Evolutionary conservation across 2,888 invertebrate species (phyloP).

Genomic region (Chirona hameri): DNA sequence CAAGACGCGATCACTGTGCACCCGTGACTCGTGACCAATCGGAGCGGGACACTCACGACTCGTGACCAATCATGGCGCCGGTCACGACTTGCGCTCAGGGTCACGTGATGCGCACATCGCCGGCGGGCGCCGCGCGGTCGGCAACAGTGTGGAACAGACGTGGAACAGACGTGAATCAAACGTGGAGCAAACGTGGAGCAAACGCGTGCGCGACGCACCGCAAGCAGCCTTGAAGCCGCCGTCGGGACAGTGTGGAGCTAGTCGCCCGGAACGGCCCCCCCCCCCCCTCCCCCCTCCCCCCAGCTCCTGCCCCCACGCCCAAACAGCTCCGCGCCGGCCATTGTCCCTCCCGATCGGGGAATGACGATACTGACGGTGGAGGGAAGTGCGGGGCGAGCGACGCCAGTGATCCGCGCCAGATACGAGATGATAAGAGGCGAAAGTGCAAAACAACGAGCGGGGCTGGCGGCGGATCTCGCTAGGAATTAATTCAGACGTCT

Average conservation of each 20-base stretch:
- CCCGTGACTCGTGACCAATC: not conserved
- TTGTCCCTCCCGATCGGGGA: not conserved
- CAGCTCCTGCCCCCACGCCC: too few species aligned
- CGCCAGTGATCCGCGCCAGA: not conserved
- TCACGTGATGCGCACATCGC: too few species aligned
- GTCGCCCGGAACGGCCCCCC: not conserved
- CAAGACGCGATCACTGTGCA: not conserved
- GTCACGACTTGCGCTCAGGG: too few species aligned
- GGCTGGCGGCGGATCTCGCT: too few species aligned
- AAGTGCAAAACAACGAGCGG: too few species aligned
- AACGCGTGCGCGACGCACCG: not conserved
- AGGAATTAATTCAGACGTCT: too few species aligned
- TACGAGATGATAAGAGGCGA: too few species aligned
- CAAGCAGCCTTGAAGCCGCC: conserved; percentile 1
- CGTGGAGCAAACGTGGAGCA: not conserved
- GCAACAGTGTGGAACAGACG: too few species aligned
- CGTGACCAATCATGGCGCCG: too few species aligned
- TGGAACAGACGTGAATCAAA: too few species aligned
- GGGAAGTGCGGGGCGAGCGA: not conserved
- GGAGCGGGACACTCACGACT: not conserved
- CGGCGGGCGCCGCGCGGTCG: too few species aligned
- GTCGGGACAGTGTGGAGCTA: not conserved
- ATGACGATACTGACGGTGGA: not conserved
- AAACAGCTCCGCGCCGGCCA: not conserved
- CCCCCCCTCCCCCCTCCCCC: not conserved